Base-by-base conservation (phyloP, 2,888 invertebrate species). In the Adineta ricciae region DNA sequence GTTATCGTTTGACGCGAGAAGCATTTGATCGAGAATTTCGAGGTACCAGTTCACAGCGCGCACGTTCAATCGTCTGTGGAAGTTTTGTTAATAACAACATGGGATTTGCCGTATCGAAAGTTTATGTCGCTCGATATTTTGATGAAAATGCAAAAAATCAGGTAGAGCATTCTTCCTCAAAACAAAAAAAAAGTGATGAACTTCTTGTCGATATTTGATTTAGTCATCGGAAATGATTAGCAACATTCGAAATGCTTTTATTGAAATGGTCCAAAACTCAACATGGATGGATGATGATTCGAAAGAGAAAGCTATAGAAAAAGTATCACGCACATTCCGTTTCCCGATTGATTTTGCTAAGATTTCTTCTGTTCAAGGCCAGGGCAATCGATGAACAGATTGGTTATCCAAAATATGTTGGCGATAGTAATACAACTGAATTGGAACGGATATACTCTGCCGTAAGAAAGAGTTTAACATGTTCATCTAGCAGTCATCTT, bases 201-300 rank as follows among this genome's bases (percentile, higher is more conserved):
- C 27, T 21, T 64, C 7, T 24, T 64, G 14, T 64, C 27, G 14
- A 24, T 49, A 7, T 49, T 16, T 56, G 11, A 24, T 16, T 21
- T 46, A 49, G 38, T 46, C 49, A 49, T 83, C 52, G 95, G 93
- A 94, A 89, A 95, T 95, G 94, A 95, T 95, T 84, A 93, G 93
- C 87, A 94, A 94, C n/a, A 94, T 95, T 86, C 91, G 95, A 38
- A 94, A 94, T 87, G 94, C 96, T 2, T 96, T 96, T 89, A 95
- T 94, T 88, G 95, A 95, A 88, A 91, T 96, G 9, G 91, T 96
- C 24, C 93, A 93, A 0, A 94, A 94, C 88, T 94, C 95, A 89
- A 93, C 94, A 83, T 97, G 97, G 97, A 97, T 97, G 97, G 96
- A 97, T 89, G 93, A 93, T 0, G 91, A 92, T 87, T 97, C 97